Conservation (phyloP, 2,888 invertebrate species). For the Conops quadrifasciatus region DNA sequence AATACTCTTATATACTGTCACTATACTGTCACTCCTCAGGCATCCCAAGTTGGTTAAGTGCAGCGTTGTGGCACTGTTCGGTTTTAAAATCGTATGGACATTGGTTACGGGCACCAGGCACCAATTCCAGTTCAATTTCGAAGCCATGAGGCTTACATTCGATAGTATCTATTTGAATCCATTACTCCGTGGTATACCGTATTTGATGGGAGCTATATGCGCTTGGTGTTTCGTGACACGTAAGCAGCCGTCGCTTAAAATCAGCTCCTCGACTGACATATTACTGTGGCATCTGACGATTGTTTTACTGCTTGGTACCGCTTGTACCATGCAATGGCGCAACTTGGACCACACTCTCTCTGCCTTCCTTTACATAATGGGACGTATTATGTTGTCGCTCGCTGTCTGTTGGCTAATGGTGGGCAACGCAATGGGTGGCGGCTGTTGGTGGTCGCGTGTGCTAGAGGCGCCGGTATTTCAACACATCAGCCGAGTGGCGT, state of each 20-base stretch:
- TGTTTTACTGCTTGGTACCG: constrained; percentile 53
- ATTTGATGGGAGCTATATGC: constrained; percentile 65
- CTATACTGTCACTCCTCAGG: constrained; percentile 40
- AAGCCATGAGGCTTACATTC: constrained; percentile 55
- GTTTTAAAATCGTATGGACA: constrained; percentile 48
- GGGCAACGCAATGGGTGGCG: constrained; percentile 68
- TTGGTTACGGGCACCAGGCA: constrained; percentile 50
- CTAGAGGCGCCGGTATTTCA: constrained; percentile 58
- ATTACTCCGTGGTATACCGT: constrained; percentile 66
- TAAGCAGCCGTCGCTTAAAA: constrained; percentile 44
- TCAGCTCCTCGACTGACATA: constrained; percentile 49
- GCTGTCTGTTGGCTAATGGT: constrained; percentile 69
- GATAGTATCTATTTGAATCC: constrained; percentile 66
- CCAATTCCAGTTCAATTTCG: constrained; percentile 56
- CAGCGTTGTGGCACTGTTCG: constrained; percentile 43
- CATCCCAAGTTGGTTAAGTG: constrained; percentile 51
- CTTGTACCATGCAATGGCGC: constrained; percentile 57
- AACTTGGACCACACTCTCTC: constrained; percentile 64
- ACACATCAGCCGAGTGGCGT: constrained; percentile 68
- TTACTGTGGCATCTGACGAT: constrained; percentile 55
- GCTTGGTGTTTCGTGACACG: constrained; percentile 63
- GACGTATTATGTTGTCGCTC: constrained; percentile 64
- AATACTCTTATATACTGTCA: background rate
- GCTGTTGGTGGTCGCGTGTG: constrained; percentile 59
- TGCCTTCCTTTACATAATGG: constrained; percentile 66